phyloP scores from a whole-genome alignment of 2,797 vertebrate genomes.

The Nannoperca australis region DNA sequence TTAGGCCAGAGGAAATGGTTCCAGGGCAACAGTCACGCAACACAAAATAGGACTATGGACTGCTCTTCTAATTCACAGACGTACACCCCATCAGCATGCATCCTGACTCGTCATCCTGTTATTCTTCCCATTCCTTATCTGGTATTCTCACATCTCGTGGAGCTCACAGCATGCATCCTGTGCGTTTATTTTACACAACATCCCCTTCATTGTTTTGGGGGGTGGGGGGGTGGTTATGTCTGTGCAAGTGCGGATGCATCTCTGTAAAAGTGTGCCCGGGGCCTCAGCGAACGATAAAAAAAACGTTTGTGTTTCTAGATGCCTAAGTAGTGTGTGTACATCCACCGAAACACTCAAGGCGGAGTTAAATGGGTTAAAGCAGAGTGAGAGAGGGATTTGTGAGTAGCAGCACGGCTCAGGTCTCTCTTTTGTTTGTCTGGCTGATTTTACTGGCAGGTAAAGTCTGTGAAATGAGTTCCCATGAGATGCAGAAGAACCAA shows the following conservation, averaged over 20 bases:
- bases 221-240: slow-evolving; percentile 18
- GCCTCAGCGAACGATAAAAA: slow-evolving; percentile 41
- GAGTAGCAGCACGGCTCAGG: slow-evolving; percentile 17
- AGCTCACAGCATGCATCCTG: slow-evolving; percentile 71
- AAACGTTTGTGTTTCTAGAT: slow-evolving; percentile 21
- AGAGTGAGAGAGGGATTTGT: slow-evolving; percentile 20
- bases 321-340: neutral
- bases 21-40: neutral
- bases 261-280: slow-evolving; percentile 31
- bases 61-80: slow-evolving; percentile 19
- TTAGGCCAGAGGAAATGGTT: slow-evolving; percentile 27
- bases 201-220: slow-evolving; percentile 39
- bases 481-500: slow-evolving; percentile 47
- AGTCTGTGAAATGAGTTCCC: slow-evolving; percentile 64
- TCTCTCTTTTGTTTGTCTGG: slow-evolving; percentile 44
- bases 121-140: slow-evolving; percentile 77
- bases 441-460: slow-evolving; percentile 58
- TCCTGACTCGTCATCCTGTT: slow-evolving; percentile 81
- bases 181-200: slow-evolving; percentile 48
- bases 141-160: slow-evolving; percentile 67
- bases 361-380: slow-evolving; percentile 43
- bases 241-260: slow-evolving; percentile 16
- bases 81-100: slow-evolving; percentile 49
- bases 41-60: slow-evolving; percentile 34
- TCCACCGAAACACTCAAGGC: slow-evolving; percentile 13